These are phyloP conservation scores for Sarcoramphus papa DNA, from an alignment of 2,797 vertebrate genomes.

Conservation along the genomic window DNA sequence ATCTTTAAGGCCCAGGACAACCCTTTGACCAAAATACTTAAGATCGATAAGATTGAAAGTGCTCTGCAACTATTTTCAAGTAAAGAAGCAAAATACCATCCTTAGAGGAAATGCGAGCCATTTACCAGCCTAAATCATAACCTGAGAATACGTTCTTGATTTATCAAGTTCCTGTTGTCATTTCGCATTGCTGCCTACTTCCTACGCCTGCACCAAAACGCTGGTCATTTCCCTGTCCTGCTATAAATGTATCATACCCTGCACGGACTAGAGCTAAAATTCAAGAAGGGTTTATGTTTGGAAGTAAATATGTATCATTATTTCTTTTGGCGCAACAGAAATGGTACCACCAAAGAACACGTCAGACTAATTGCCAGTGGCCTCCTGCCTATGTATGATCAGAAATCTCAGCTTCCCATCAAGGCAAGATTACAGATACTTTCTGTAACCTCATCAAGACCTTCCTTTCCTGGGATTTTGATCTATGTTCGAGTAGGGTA, in stretches of 20 bases:
- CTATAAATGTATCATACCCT: background rate
- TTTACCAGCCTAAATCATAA: background rate
- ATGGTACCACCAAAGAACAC: background rate
- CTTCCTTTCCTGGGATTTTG: background rate
- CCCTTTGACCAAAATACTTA: background rate
- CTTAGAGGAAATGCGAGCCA: background rate
- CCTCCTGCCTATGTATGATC: background rate
- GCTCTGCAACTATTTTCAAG: background rate
- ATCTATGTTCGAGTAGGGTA: background rate
- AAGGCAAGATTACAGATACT: background rate
- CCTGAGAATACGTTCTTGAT: background rate
- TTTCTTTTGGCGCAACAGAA: background rate
- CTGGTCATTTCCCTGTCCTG: background rate
- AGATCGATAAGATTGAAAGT: background rate
- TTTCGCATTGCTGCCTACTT: background rate
- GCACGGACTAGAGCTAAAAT: background rate
- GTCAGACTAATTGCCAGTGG: background rate
- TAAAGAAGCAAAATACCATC: background rate
- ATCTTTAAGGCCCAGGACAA: background rate
- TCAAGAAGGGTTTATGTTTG: background rate
- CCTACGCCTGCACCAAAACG: background rate
- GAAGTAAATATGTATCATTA: background rate
- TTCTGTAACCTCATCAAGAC: background rate
- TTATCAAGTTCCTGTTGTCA: background rate
- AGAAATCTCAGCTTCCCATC: background rate